A percentile compares a stretch with the other conserved stretches of the same genome.
These are phyloP conservation scores for Lypha dubia DNA, from an alignment of 2,888 invertebrate genomes.

Conservation along the genomic window DNA sequence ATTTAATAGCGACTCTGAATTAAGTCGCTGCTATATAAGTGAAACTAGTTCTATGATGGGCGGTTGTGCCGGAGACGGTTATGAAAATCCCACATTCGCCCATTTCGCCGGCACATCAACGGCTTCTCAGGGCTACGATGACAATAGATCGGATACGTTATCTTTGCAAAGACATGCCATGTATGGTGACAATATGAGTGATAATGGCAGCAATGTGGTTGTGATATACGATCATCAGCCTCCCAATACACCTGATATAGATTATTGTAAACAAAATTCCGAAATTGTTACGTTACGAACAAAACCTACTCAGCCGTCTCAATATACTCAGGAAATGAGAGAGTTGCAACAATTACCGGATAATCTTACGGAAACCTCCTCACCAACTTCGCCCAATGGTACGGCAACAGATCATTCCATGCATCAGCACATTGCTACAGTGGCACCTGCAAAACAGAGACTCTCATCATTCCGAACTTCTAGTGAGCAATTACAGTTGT, in stretches of 20 bases:
- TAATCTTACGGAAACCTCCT: slow-evolving; percentile 74
- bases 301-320: slow-evolving; percentile 79
- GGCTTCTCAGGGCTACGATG: slow-evolving; percentile 70
- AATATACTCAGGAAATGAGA: slow-evolving; percentile 78
- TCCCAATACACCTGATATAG: slow-evolving; percentile 81
- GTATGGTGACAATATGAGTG: slow-evolving; percentile 76
- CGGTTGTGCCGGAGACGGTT: slow-evolving; percentile 78
- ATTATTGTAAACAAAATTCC: slow-evolving; percentile 82
- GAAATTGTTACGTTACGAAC: slow-evolving; percentile 83
- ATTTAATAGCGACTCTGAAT: slow-evolving; percentile 81
- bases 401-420: slow-evolving; percentile 56
- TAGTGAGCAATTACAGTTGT: slow-evolving; percentile 81
- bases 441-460: slow-evolving; percentile 82
- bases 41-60: slow-evolving; percentile 82
- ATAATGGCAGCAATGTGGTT: slow-evolving; percentile 79
- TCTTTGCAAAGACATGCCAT: slow-evolving; percentile 75
- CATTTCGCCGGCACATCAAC: slow-evolving; percentile 78
- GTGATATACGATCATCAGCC: slow-evolving; percentile 83
- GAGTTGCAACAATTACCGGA: slow-evolving; percentile 79
- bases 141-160: slow-evolving; percentile 75
- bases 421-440: slow-evolving; percentile 78
- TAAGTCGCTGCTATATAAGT: slow-evolving; percentile 82
- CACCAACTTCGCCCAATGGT: slow-evolving; percentile 66
- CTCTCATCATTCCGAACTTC: slow-evolving; percentile 82
- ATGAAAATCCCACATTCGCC: slow-evolving; percentile 83